Percentiles rank a stretch among this genome's conserved stretches.
phyloP scores from a whole-genome alignment of 2,797 vertebrate genomes.

The Hypotaenidia okinawae region DNA sequence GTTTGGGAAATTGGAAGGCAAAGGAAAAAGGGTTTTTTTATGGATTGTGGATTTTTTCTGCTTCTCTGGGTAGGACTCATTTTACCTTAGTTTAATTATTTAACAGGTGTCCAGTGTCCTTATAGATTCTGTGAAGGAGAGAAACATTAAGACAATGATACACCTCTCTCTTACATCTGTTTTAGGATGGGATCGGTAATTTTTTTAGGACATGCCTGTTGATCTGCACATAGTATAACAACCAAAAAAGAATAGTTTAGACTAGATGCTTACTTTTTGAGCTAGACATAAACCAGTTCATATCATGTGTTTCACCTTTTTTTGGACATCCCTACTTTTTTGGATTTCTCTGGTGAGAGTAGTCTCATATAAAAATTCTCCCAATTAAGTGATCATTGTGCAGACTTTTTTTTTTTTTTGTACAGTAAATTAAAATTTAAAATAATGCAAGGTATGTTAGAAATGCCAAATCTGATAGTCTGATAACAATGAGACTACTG shows the following conservation, averaged over 20 bases:
- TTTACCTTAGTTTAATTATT: neutral
- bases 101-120: neutral
- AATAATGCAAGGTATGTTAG: neutral
- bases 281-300: neutral
- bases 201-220: neutral
- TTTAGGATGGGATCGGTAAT: neutral
- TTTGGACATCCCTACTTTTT: neutral
- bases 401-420: neutral
- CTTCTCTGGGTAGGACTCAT: neutral
- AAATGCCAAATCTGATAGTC: neutral
- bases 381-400: neutral
- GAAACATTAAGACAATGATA: neutral
- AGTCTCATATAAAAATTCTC: neutral
- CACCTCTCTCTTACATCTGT: neutral
- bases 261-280: neutral
- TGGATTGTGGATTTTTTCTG: neutral
- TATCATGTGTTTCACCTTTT: neutral
- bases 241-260: neutral
- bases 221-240: neutral
- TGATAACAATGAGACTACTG: neutral
- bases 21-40: neutral
- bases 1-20: neutral
- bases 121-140: neutral
- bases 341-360: neutral
- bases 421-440: neutral